Percentiles rank a stretch among this genome's conserved stretches.
Evolutionary conservation across 2,113 vertebrate species (phyloP).

Genomic region (Pluvianellus socialis): DNA sequence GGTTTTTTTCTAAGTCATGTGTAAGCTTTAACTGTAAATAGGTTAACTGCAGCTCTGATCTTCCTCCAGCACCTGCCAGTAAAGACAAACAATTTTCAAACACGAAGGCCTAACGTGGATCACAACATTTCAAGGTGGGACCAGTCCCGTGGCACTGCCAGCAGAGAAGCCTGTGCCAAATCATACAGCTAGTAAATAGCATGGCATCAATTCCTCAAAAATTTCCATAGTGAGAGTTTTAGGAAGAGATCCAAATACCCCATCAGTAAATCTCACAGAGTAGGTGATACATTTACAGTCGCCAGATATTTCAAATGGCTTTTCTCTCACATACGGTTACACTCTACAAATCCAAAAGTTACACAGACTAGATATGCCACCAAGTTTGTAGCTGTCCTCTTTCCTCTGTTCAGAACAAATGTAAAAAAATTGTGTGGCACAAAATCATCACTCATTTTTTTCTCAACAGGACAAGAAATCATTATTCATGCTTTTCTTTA

Average conservation of each 20-base stretch:
- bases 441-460: neutral
- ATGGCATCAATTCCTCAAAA: neutral
- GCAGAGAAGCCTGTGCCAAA: constrained; percentile 2
- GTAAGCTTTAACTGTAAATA: constrained; percentile 4
- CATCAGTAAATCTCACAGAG: neutral
- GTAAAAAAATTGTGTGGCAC: neutral
- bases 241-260: constrained; percentile 36
- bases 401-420: neutral
- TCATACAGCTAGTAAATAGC: constrained; percentile 2
- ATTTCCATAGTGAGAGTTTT: neutral
- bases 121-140: neutral
- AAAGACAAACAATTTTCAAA: constrained; percentile 15
- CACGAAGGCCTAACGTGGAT: neutral
- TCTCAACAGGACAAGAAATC: neutral
- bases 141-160: neutral
- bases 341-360: neutral
- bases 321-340: neutral
- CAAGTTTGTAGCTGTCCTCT: neutral
- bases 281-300: neutral
- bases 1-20: neutral
- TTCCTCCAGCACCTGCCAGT: constrained; percentile 18
- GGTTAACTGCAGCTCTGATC: constrained; percentile 38
- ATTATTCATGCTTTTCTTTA: neutral
- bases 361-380: neutral
- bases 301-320: neutral